Conservation (phyloP, 2,797 vertebrate genomes). For the Gobio occitaniae region DNA sequence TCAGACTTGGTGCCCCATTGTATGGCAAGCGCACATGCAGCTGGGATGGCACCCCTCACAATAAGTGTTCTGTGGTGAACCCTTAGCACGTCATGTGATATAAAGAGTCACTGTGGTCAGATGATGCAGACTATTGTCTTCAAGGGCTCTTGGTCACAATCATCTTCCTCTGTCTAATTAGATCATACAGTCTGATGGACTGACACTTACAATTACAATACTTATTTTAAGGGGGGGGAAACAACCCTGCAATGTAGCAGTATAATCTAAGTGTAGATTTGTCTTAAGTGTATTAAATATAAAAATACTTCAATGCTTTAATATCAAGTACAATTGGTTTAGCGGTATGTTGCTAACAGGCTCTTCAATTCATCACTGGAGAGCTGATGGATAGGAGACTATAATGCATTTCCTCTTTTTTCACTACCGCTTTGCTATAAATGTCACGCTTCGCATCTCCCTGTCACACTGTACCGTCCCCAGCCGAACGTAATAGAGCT, state of each 20-base stretch:
- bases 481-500: slow-evolving; percentile 47
- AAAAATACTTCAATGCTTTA: not conserved
- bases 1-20: slow-evolving; percentile 48
- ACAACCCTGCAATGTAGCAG: not conserved
- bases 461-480: slow-evolving; percentile 49
- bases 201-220: slow-evolving; percentile 24
- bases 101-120: slow-evolving; percentile 58
- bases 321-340: not conserved
- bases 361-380: slow-evolving; percentile 33
- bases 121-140: slow-evolving; percentile 63
- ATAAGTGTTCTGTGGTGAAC: slow-evolving; percentile 60
- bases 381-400: slow-evolving; percentile 39
- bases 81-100: slow-evolving; percentile 59
- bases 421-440: slow-evolving; percentile 46
- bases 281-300: not conserved
- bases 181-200: slow-evolving; percentile 50
- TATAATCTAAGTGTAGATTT: not conserved
- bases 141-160: slow-evolving; percentile 53
- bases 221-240: not conserved
- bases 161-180: slow-evolving; percentile 46
- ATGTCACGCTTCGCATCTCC: slow-evolving; percentile 48
- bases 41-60: slow-evolving; percentile 58
- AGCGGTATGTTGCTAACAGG: not conserved
- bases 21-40: slow-evolving; percentile 48
- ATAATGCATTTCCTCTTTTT: slow-evolving; percentile 47